Percentiles rank a stretch among this genome's conserved stretches.
These are phyloP conservation scores for Sisyra nigra DNA, from an alignment of 2,888 invertebrate species.

Conservation along the genomic window DNA sequence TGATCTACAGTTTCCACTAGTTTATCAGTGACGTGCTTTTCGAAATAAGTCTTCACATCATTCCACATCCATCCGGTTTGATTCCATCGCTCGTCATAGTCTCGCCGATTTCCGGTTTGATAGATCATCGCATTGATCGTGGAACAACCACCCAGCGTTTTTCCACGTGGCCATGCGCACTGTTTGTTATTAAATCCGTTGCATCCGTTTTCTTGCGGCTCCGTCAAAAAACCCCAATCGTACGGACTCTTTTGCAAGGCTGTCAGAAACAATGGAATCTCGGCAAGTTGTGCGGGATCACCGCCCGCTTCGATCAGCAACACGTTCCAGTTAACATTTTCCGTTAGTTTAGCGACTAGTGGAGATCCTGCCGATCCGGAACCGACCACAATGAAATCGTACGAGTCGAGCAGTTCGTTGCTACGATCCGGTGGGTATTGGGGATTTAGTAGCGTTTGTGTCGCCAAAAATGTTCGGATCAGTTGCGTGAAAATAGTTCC, in stretches of 20 bases:
- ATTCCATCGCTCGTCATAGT: constrained; percentile 55
- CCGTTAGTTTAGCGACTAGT: constrained; percentile 30
- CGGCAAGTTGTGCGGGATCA: constrained; percentile 44
- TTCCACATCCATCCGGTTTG: constrained; percentile 59
- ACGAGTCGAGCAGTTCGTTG: constrained; percentile 17
- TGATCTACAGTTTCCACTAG: not conserved
- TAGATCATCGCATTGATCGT: constrained; percentile 72
- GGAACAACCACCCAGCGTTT: constrained; percentile 68
- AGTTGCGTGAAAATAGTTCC: constrained; percentile 2
- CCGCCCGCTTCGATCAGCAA: constrained; percentile 35
- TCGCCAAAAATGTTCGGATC: not conserved
- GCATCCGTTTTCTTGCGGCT: constrained; percentile 26
- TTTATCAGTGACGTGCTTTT: constrained; percentile 14
- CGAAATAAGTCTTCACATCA: constrained; percentile 30
- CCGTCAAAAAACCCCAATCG: constrained; percentile 39
- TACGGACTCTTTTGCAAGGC: constrained; percentile 43
- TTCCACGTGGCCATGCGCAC: constrained; percentile 37
- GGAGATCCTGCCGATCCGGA: constrained; percentile 35
- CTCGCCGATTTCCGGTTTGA: constrained; percentile 49
- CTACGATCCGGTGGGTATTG: constrained; percentile 11
- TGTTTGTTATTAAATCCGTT: constrained; percentile 19
- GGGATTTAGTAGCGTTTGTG: not conserved
- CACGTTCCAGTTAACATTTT: constrained; percentile 28
- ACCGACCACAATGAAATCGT: constrained; percentile 25
- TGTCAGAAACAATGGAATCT: constrained; percentile 45